Evolutionary conservation across 2,797 vertebrate species (phyloP), one percentile per base, ranked within the genome.

Genomic region (Acrossocheilus fasciatus): DNA sequence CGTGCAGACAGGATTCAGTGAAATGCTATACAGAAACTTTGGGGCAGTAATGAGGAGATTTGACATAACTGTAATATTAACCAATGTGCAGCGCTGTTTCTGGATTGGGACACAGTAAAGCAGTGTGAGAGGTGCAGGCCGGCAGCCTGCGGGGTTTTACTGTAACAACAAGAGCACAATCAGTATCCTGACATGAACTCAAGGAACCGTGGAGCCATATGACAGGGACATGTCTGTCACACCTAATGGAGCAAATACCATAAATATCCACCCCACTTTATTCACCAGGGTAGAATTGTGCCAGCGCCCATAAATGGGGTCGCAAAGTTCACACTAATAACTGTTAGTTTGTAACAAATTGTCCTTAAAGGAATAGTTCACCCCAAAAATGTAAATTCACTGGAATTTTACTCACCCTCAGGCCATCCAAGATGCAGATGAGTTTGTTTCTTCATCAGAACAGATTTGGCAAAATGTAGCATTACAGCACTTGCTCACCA

Each of bases 41-140:
- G 85, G 76, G 41, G 47, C 87, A 74, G 85, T 91, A 91, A 91
- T 91, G 90, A 90, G 88, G 76, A 87, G 78, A 91, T 89, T 88
- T 89, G 89, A 91, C 90, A 89, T 87, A 39, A 69, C 85, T 84
- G 89, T 87, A 87, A 89, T 90, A 86, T 90, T 89, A 89, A 85
- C 82, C 90, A 90, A 88, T 88, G 89, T 81, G 87, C 57, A 76
- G 80, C 47, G 84, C 82, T 89, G 89, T 88, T 75, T 86, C 75
- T 57, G 73, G 82, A 80, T 64, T 47, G 82, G 82, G 57, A 81
- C 57, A 76, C 70, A n/a, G 81, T 85, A 74, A 87, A 86, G 77
- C 88, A 81, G 81, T 30, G 43, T 78, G 82, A 88, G 84, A 64
- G 82, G 78, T 74, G 77, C 83, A 87, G 72, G 70, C 84, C 72